phyloP scores from a whole-genome alignment of 2,888 invertebrate species.

The Melinopterus prodromus region DNA sequence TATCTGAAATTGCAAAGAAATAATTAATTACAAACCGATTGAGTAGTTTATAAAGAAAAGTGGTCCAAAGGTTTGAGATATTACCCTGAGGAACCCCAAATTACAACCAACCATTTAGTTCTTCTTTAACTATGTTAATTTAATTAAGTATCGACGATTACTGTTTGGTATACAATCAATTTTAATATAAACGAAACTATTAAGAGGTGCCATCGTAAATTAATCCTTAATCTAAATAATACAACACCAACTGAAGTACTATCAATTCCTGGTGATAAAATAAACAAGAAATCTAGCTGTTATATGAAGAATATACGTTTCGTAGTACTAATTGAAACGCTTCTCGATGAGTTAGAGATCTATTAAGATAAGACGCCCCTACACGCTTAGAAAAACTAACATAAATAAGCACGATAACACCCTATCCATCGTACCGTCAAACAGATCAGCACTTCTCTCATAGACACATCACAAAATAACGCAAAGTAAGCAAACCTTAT shows the following conservation, averaged over 20 bases:
- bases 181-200: too few relatives aligned
- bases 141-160: too few relatives aligned
- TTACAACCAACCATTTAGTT: too few relatives aligned
- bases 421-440: not conserved
- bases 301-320: not conserved
- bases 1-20: not conserved
- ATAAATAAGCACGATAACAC: not conserved
- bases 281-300: not conserved
- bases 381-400: not conserved
- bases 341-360: not conserved
- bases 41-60: too few relatives aligned
- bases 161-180: too few relatives aligned
- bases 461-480: not conserved
- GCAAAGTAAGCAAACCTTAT: not conserved
- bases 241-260: not conserved
- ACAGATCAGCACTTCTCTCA: not conserved
- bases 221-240: not conserved
- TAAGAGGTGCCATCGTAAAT: not conserved
- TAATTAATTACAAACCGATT: too few relatives aligned
- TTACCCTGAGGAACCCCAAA: too few relatives aligned
- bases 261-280: not conserved
- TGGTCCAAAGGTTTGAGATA: too few relatives aligned
- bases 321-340: not conserved
- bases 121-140: too few relatives aligned
- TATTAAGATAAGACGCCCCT: not conserved